Base-by-base conservation (phyloP, 2,888 invertebrate genomes). In the Eristalinus sepulchralis region DNA sequence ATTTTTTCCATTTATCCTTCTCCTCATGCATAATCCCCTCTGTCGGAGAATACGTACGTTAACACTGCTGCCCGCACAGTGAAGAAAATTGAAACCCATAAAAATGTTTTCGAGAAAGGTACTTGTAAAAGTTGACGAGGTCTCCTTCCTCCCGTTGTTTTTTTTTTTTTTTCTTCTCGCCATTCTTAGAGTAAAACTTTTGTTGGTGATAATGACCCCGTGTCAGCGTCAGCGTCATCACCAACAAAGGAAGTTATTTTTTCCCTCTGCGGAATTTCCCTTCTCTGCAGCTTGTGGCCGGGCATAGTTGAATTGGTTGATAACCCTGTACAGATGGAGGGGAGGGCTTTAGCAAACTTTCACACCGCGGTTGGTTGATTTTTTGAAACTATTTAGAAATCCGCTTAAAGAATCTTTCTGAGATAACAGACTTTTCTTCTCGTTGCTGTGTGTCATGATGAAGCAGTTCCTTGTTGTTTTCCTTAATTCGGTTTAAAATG, bases 131-230 rank as follows among this genome's bases (percentile, higher is more conserved):
- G 47, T 68, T 80, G 80, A 67, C 67, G 67, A 60, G 80, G 72
- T 72, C 71, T 33, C 31, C 39, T 13, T 22, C 60, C 9, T 11
- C 31, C 20, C 33, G 36, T 62, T 79, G 57, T 47, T 36, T 62
- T 53, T 8, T 63, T 5, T 63, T 62, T 11, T 31, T 47, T 39
- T 13, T 64, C 60, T 27, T 27, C 5, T 27, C 27, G 27, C 27
- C 27, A 27, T 57, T 11, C 57, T 57, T 57, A 60, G 67, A 67
- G 31, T 68, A 63, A 62, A 80, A 68, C 80, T 80, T 73, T 73
- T 73, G 80, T 79, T 60, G 66, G 73, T 67, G 80, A 80, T 73
- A 80, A 80, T 80, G 73, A 80, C 68, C 73, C 80, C 27, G 73
- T 67, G 73, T 80, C 67, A 62, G 73, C 73, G 67, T 80, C 80